Evolutionary conservation across 1,140 invertebrate genomes (phyloP), one percentile per base, ranked within the genome.

Genomic region (Trissolcus basalis): DNA sequence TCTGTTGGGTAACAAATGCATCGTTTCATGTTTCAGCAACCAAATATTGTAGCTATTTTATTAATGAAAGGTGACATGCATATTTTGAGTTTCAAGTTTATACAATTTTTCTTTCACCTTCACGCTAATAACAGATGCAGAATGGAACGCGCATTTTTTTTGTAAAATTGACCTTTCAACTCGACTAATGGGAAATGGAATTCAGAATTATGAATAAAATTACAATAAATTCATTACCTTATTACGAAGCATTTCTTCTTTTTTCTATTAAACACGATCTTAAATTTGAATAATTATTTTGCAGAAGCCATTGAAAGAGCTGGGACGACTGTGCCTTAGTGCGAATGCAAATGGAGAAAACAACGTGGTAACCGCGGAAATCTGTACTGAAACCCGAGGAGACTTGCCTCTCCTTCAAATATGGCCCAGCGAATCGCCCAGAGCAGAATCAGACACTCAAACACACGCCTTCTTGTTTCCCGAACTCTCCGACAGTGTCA

Each of bases 381-480:
- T 86, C 61, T 78, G 80, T 56, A 77, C 70, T 35, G 87, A 87
- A 72, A 79, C 83, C 6, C 82, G 81, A 7, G 80, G 76, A 15
- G 86, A 83, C 15, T 84, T 93, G 68, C 92, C 92, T 5, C 80
- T 93, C 61, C 82, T 93, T 35, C 92, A 93, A 80, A 91, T 93
- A 87, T 91, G 90, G 90, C 90, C 90, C 51, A 91, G 90, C 85
- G 92, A 93, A 76, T 93, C 92, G 4, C 92, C 92, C 11, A 87
- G 92, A 56, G 91, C 91, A 68, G 92, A 93, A 77, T 91, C 90
- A 8, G 92, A 93, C 56, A 91, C 91, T 13, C 91, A 93, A 79
- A 91, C 90, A 5, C 91, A 92, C 77, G 91, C 90, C 56, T 93
- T 93, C 79, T 86, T 93, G 13, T 93, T 93, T 71, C 89, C 84